A percentile compares a stretch with the other conserved stretches of the same genome.
phyloP scores from a whole-genome alignment of 2,797 vertebrate genomes.

The Oryzias sinensis region DNA sequence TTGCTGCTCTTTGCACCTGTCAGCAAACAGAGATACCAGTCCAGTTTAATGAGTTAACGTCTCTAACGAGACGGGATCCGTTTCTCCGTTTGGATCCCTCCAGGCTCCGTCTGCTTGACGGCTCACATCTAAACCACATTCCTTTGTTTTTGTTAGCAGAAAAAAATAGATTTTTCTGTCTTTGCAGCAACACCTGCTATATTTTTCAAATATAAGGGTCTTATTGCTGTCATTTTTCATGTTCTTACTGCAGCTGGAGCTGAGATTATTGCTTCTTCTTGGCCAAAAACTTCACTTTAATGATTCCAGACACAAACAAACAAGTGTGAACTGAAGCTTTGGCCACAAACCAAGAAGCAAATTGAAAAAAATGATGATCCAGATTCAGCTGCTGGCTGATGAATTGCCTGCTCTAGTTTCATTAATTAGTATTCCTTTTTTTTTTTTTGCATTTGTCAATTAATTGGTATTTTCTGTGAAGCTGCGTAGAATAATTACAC shows the following conservation, averaged over 20 bases:
- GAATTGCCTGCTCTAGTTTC: background rate
- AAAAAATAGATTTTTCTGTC: too few relatives aligned
- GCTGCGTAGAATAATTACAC: too few relatives aligned
- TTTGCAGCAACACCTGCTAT: too few relatives aligned
- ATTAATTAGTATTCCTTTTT: background rate
- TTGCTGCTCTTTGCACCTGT: too few relatives aligned
- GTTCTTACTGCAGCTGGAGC: constrained; percentile 13
- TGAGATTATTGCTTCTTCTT: background rate
- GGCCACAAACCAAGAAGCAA: constrained; percentile 31
- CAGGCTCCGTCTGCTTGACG: too few relatives aligned
- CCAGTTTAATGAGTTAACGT: too few relatives aligned
- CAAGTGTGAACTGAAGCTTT: constrained; percentile 4
- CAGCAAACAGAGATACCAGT: too few relatives aligned
- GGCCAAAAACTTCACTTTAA: constrained; percentile 28
- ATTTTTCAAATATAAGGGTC: background rate
- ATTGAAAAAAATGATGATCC: constrained; percentile 5
- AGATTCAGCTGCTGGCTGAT: constrained; percentile 22
- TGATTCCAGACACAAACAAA: constrained; percentile 15
- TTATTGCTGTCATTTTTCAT: background rate
- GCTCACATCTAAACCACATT: too few relatives aligned
- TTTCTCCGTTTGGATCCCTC: too few relatives aligned
- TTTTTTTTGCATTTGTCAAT: constrained; percentile 18
- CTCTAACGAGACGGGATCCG: too few relatives aligned
- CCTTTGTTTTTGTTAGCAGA: too few relatives aligned
- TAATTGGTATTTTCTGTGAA: constrained; percentile 6